Evolutionary conservation across 2,888 invertebrate genomes (phyloP), one percentile per base, ranked within the genome.

Genomic region (Schizaphis graminum): DNA sequence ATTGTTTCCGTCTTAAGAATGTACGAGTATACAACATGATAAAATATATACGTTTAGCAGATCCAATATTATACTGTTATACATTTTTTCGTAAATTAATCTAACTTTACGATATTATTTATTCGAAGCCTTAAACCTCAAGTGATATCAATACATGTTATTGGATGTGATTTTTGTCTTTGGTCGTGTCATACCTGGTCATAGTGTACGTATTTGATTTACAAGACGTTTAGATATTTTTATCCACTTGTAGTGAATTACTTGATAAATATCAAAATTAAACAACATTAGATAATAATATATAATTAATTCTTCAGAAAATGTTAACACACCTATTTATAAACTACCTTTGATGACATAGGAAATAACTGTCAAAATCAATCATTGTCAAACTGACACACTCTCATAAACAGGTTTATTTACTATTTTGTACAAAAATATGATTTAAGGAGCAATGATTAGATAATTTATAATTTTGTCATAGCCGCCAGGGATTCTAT

Each of bases 71-170:
- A 1, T 26, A 28, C 10, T 28, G 28, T 28, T 61, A 61, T 47
- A 0, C 44, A 47, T 47, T 47, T 47, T 53, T 53, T 53, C 3
- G 21, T 21, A 16, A 53, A n/a, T n/a, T n/a, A n/a, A n/a, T n/a
- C n/a, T n/a, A 41, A 1, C 3, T 41, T 41, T 41, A 41, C 41
- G 41, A 41, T 41, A 41, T 41, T 41, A 41, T 41, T 41, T 41
- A 41, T 41, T 98, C 1, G 56, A 93, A 67, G 93, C 89, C 0
- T 49, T 93, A 16, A 93, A 89, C 77, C 89, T 93, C 26, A n/a
- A 89, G 11, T 93, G 93, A 89, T 93, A 93, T 53, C 93, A 93
- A 26, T 93, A 89, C 56, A 49, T 93, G 44, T 77, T 92, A n/a
- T 89, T 89, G 26, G 92, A 92, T 47, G 77, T 89, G 10, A 92